These are phyloP conservation scores for Dipodomys ordii DNA, from an alignment of 2,113 vertebrate genomes.

Conservation along the genomic window DNA sequence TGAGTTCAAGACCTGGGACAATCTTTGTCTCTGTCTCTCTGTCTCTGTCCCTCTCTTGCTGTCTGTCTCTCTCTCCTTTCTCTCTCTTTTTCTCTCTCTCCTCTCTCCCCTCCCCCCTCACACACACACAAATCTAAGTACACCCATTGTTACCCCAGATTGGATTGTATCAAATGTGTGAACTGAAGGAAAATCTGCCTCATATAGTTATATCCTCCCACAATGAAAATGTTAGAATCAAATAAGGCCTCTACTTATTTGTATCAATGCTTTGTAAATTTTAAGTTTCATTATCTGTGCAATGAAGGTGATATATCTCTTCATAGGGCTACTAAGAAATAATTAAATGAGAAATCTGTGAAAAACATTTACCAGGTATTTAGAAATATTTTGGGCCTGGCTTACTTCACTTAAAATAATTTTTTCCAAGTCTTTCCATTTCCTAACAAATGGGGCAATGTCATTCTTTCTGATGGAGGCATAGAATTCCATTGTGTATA, in stretches of 20 bases:
- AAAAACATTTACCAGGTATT: constrained; percentile 3
- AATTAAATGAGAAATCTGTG: not conserved
- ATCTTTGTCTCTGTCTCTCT: too few relatives aligned
- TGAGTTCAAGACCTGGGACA: too few relatives aligned
- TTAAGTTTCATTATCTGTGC: not conserved
- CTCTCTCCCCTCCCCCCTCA: too few relatives aligned
- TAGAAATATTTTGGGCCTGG: not conserved
- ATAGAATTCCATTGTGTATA: too few relatives aligned
- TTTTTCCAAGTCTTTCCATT: too few relatives aligned
- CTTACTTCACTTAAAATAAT: too few relatives aligned
- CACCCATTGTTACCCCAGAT: not conserved
- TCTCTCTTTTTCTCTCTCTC: too few relatives aligned
- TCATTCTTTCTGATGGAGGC: too few relatives aligned
- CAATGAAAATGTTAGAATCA: not conserved
- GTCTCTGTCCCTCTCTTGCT: too few relatives aligned
- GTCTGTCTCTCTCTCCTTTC: too few relatives aligned
- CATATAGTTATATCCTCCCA: not conserved
- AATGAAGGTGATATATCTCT: not conserved
- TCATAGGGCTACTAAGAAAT: not conserved
- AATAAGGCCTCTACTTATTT: not conserved
- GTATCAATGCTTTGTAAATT: not conserved
- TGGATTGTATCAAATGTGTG: not conserved
- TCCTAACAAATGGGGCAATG: too few relatives aligned
- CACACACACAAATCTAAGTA: not conserved
- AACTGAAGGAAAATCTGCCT: not conserved